A percentile compares a stretch with the other conserved stretches of the same genome.
These are phyloP conservation scores for Ursus arctos DNA, from an alignment of 2,113 vertebrate species.

Conservation along the genomic window DNA sequence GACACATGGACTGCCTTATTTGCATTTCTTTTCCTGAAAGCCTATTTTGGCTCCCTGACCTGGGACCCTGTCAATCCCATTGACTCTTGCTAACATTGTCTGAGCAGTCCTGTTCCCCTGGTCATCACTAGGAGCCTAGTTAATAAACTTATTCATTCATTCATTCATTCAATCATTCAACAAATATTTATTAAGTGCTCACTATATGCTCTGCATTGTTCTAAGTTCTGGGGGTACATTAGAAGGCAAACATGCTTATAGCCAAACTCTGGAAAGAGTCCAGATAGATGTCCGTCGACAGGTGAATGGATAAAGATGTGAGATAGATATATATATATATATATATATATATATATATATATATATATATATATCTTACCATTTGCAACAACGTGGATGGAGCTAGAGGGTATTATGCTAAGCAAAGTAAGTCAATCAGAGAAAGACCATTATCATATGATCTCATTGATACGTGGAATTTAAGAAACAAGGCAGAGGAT, in stretches of 20 bases:
- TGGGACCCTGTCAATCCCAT: neutral
- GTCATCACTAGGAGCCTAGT: neutral
- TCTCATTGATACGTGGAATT: no score
- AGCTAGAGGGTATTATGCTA: no score
- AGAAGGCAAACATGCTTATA: conserved; percentile 17
- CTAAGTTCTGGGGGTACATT: neutral
- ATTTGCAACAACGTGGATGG: no score
- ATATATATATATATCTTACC: no score
- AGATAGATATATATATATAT: no score
- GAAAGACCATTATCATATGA: no score
- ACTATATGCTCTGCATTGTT: neutral
- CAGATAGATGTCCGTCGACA: no score
- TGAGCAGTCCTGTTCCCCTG: neutral
- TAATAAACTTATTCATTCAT: neutral
- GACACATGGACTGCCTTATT: neutral
- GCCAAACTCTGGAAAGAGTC: no score
- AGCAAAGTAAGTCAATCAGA: no score
- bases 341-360: no score
- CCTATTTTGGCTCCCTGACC: neutral
- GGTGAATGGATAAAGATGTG: no score
- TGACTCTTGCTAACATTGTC: neutral
- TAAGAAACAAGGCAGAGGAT: no score
- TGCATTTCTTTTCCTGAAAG: neutral
- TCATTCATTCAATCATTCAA: neutral
- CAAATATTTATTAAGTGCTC: conserved; percentile 5